Conservation (phyloP, 2,888 invertebrate genomes). For the Nephrotoma flavescens region DNA sequence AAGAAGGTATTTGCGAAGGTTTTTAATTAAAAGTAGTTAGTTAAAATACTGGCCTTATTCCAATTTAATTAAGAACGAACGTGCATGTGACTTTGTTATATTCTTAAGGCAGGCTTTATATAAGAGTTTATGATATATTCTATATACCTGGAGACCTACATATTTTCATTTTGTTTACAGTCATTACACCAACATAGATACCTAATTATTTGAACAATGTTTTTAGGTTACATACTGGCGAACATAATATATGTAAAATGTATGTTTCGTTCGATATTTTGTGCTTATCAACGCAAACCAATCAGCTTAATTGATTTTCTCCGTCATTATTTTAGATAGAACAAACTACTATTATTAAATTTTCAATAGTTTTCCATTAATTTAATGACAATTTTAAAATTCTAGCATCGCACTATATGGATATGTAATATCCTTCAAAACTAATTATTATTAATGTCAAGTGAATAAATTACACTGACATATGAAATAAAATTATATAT, state of each 20-base stretch:
- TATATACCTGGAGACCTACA: background rate
- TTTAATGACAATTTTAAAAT: background rate
- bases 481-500: background rate
- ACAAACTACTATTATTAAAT: background rate
- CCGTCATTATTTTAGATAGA: background rate
- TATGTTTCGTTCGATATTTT: background rate
- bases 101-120: background rate
- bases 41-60: background rate
- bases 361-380: background rate
- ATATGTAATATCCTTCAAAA: background rate
- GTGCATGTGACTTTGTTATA: background rate
- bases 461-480: background rate
- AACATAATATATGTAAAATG: no score
- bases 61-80: background rate
- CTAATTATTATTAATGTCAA: background rate
- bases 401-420: background rate
- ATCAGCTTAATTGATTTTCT: background rate
- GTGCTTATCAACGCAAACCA: background rate
- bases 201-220: background rate
- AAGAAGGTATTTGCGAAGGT: background rate
- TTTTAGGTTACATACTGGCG: background rate
- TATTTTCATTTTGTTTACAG: background rate
- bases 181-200: background rate
- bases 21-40: background rate
- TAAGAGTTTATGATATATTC: background rate